Conservation (phyloP, 2,797 vertebrate species). For the Crossoptilon crossoptilon region DNA sequence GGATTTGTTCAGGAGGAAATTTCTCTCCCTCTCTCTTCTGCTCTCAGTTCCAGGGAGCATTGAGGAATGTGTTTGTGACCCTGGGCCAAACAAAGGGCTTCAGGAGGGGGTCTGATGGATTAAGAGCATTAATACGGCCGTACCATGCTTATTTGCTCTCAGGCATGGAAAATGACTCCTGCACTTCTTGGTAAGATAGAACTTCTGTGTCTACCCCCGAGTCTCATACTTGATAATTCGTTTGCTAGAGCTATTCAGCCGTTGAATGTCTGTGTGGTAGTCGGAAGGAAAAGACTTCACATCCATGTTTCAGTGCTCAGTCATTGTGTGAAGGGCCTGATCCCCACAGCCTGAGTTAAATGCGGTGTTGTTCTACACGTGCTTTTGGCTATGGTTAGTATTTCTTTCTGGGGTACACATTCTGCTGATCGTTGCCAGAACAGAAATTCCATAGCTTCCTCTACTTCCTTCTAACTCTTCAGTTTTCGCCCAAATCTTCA, state of each 20-base stretch:
- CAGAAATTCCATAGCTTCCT: background rate
- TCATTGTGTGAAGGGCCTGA: background rate
- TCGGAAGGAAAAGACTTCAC: background rate
- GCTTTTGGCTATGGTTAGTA: fast-evolving
- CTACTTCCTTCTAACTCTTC: background rate
- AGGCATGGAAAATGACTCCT: background rate
- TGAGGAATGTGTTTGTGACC: background rate
- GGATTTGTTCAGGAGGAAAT: background rate
- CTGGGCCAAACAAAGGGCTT: background rate
- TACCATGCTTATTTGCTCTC: background rate
- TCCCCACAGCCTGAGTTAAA: background rate
- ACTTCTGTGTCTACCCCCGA: fast-evolving
- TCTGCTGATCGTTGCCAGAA: background rate
- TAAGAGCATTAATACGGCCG: background rate
- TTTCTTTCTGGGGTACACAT: background rate
- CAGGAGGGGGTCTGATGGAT: background rate
- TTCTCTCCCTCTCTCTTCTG: background rate
- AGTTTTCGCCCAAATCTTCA: background rate
- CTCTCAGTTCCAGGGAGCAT: fast-evolving
- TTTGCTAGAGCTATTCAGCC: background rate
- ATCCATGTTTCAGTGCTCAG: background rate
- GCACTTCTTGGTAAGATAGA: fast-evolving
- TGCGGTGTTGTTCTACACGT: background rate
- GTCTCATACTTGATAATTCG: background rate
- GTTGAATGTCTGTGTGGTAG: fast-evolving